Conservation (phyloP, 1,140 invertebrate genomes). For the Mercenaria mercenaria region DNA sequence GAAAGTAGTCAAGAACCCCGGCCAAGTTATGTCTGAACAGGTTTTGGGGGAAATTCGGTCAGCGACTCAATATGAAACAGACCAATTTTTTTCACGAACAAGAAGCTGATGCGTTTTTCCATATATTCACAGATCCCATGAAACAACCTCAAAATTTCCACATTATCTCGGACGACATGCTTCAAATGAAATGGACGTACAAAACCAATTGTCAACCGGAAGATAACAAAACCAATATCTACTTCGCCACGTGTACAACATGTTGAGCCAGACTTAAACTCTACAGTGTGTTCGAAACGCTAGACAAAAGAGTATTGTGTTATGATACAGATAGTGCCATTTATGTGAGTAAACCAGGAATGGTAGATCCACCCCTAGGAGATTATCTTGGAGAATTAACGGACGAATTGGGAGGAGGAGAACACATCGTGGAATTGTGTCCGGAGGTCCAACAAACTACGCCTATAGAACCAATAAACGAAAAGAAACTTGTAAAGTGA, state of each 20-base stretch:
- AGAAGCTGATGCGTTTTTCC: neutral
- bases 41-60: slow-evolving; percentile 70
- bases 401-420: slow-evolving; percentile 47
- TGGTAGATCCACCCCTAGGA: slow-evolving; percentile 39
- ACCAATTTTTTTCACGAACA: neutral
- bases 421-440: slow-evolving; percentile 65
- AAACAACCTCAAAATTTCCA: slow-evolving; percentile 17
- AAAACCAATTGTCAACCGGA: slow-evolving; percentile 10
- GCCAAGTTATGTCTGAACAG: slow-evolving; percentile 75
- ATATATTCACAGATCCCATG: slow-evolving; percentile 40
- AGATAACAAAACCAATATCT: slow-evolving; percentile 79
- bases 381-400: slow-evolving; percentile 67
- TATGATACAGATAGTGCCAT: slow-evolving; percentile 85
- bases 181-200: slow-evolving; percentile 33
- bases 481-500: slow-evolving; percentile 62
- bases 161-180: neutral
- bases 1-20: slow-evolving; percentile 78
- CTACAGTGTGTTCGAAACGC: slow-evolving; percentile 80
- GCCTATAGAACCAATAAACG: slow-evolving; percentile 57
- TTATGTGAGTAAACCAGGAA: slow-evolving; percentile 66
- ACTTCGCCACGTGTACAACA: slow-evolving; percentile 84
- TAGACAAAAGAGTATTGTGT: slow-evolving; percentile 81
- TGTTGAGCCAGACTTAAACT: slow-evolving; percentile 84
- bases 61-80: slow-evolving; percentile 16
- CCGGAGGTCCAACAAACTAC: slow-evolving; percentile 72